Evolutionary conservation across 2,888 invertebrate genomes (phyloP).

Genomic region (Pogonocherus hispidulus): DNA sequence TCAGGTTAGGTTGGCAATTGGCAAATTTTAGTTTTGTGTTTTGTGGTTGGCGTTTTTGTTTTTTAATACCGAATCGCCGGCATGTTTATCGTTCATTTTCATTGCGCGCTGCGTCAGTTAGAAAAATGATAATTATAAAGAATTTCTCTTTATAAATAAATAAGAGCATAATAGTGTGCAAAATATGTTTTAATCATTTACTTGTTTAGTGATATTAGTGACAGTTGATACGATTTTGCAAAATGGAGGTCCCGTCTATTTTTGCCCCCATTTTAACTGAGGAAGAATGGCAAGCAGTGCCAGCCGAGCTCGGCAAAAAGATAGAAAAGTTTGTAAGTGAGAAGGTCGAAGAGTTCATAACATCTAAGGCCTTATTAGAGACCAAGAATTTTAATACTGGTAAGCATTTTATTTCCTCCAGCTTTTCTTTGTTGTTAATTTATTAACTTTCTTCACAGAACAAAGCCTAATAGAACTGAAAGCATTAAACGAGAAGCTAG

Average conservation of each 20-base stretch:
- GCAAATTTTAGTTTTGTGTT: no score
- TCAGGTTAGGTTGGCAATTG: no score
- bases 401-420: conserved; percentile 61
- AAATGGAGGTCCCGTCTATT: conserved; percentile 61
- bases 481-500: conserved; percentile 71
- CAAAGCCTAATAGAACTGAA: conserved; percentile 44
- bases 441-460: conserved; percentile 17
- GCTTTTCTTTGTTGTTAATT: conserved; percentile 13
- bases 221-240: not conserved
- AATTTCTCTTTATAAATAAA: conserved; percentile 10
- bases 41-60: no score
- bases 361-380: conserved; percentile 81
- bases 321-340: conserved; percentile 74
- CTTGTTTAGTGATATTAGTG: not conserved
- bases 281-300: conserved; percentile 73
- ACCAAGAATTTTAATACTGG: conserved; percentile 76
- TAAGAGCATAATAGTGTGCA: not conserved
- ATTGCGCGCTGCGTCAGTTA: not conserved
- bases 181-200: conserved; percentile 16
- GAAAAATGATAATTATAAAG: not conserved
- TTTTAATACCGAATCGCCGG: conserved; percentile 16
- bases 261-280: conserved; percentile 67
- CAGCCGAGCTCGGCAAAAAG: conserved; percentile 73
- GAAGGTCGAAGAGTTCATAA: conserved; percentile 80
- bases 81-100: conserved; percentile 25